Evolutionary conservation across 2,888 invertebrate species (phyloP).

Genomic region (Neelides folsomi): DNA sequence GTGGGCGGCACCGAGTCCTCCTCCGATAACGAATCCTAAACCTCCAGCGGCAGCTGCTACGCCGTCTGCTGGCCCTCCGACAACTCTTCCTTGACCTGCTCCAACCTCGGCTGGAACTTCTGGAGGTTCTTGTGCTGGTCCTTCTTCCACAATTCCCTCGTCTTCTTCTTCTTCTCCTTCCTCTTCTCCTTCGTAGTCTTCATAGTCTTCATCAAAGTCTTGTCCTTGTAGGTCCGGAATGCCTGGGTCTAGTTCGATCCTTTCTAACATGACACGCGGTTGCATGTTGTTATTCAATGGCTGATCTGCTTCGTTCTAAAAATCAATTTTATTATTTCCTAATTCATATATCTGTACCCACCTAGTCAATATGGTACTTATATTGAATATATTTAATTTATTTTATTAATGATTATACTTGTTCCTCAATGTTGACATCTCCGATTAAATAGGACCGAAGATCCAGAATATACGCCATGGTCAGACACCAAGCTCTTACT

Average conservation of each 20-base stretch:
- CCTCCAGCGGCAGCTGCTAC: slow-evolving; percentile 20
- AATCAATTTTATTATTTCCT: too few species aligned
- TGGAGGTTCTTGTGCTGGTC: slow-evolving; percentile 5
- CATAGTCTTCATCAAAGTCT: slow-evolving; percentile 14
- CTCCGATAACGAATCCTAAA: slow-evolving; percentile 32
- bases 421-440: slow-evolving; percentile 41
- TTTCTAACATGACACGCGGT: background rate
- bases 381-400: too few species aligned
- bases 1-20: slow-evolving; percentile 63
- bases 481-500: slow-evolving; percentile 71
- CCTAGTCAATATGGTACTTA: too few species aligned
- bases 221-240: slow-evolving; percentile 9
- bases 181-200: slow-evolving; percentile 10
- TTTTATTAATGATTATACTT: slow-evolving; percentile 9
- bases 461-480: slow-evolving; percentile 69
- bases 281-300: background rate
- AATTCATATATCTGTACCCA: too few species aligned
- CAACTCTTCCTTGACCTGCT: slow-evolving; percentile 10
- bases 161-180: slow-evolving; percentile 11
- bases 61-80: background rate
- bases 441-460: slow-evolving; percentile 81
- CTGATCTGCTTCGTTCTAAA: too few species aligned
- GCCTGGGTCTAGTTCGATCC: background rate
- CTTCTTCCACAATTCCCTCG: slow-evolving; percentile 8
- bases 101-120: slow-evolving; percentile 2